These are phyloP conservation scores for Cyphomyrus plagiostoma DNA, from an alignment of 2,113 vertebrate species.

Conservation along the genomic window DNA sequence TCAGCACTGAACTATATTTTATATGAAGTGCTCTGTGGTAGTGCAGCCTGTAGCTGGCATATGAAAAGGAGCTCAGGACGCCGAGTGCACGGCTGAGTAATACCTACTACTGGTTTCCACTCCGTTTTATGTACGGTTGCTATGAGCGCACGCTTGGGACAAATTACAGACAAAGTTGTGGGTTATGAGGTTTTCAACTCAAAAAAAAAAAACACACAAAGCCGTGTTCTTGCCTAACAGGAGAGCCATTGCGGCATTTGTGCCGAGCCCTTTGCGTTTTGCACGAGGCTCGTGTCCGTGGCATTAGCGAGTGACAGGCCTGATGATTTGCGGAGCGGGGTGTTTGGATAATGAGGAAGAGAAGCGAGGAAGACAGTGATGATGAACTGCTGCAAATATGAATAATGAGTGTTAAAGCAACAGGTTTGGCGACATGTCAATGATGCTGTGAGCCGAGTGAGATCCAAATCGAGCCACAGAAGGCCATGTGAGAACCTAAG, in stretches of 20 bases:
- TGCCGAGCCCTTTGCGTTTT: background rate
- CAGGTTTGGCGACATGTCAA: background rate
- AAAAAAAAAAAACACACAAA: constrained; percentile 48
- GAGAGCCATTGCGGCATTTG: constrained; percentile 57
- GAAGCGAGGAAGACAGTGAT: background rate
- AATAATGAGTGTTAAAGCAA: background rate
- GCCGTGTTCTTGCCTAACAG: constrained; percentile 63
- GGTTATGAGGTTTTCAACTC: constrained; percentile 63
- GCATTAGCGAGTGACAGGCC: background rate
- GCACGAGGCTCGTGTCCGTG: background rate
- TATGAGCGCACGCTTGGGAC: constrained; percentile 61
- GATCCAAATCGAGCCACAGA: background rate
- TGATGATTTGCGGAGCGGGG: background rate
- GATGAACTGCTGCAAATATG: background rate
- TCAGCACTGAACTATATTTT: background rate
- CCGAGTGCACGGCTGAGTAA: constrained; percentile 50
- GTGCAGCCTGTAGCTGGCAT: background rate
- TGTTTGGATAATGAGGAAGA: background rate
- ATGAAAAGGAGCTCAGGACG: background rate
- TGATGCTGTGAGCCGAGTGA: background rate
- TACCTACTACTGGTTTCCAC: constrained; percentile 66
- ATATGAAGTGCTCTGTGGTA: background rate
- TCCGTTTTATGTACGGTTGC: constrained; percentile 63
- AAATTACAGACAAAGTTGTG: constrained; percentile 67
- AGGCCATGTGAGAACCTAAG: background rate